Evolutionary conservation across 2,888 invertebrate genomes (phyloP), one percentile per base, ranked within the genome.

Genomic region (Listrodromus nycthemerus): DNA sequence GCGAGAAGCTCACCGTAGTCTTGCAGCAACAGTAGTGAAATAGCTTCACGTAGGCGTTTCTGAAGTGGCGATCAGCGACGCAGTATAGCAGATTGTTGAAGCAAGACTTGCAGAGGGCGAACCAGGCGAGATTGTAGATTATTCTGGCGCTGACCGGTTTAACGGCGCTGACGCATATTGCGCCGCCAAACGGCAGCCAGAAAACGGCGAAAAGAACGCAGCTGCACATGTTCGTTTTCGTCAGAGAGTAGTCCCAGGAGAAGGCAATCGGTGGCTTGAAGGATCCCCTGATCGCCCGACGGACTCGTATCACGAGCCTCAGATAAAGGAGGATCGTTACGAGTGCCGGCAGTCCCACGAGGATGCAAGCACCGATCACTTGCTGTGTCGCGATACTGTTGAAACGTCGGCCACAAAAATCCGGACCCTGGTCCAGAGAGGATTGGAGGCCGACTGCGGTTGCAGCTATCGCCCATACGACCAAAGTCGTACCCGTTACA

Each of bases 11-110:
- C 30, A 96, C 95, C 5, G 96, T 96, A 8, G 96, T 96, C 92
- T 97, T 97, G 93, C 97, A 97, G 91, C 96, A 97, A 90, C 97
- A 97, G 89, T 97, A 97, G 90, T 96, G 96, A 90, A 97, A 97
- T 8, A 97, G 93, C 89, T 96, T 96, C 16, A 95, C 94, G 91
- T 96, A 97, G 6, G 97, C 96, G 81, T 95, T 95, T 50, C 97
- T 94, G 90, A 97, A 97, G 90, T 95, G 95, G 8, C 94, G 94
- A 90, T 96, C 96, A n/a, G 95, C 93, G 4, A 95, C 93, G 89
- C 96, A 95, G 91, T 96, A 96, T 50, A 97, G 90, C 27, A 96
- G 94, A 87, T 95, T 96, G 85, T 96, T 96, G 85, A 96, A 92
- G 86, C 96, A 95, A 0, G 96, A 95, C 86, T 97, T 96, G 86